These are phyloP conservation scores for Epizoanthus fatuus DNA, from an alignment of 92 coral and sea anemone genomes.

Conservation along the genomic window DNA sequence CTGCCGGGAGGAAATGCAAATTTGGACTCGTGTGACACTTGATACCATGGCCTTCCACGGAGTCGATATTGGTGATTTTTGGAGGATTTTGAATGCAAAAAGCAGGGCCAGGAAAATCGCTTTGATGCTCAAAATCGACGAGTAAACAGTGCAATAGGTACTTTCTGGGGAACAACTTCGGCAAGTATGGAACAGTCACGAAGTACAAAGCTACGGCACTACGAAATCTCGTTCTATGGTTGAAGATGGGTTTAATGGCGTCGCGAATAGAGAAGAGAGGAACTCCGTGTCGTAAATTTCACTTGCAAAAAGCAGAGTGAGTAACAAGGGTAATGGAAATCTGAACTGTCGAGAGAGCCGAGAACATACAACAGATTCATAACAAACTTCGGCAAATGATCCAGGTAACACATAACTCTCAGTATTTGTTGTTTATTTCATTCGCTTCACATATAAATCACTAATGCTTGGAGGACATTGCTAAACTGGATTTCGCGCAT, in stretches of 20 bases:
- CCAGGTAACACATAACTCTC: slow-evolving; percentile 26
- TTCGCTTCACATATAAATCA: slow-evolving; percentile 10
- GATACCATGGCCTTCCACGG: background rate
- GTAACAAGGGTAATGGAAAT: slow-evolving; percentile 4
- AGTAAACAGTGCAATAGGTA: no score
- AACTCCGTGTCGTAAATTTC: slow-evolving; percentile 7
- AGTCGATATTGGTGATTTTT: background rate
- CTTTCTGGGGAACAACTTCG: background rate
- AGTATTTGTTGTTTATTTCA: background rate
- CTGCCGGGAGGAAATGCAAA: background rate
- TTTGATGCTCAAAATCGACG: background rate
- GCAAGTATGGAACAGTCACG: no score
- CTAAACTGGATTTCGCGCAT: slow-evolving; percentile 21
- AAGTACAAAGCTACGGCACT: no score
- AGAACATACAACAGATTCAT: slow-evolving; percentile 18
- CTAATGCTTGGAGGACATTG: slow-evolving; percentile 23
- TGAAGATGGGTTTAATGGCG: background rate
- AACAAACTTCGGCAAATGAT: slow-evolving; percentile 21
- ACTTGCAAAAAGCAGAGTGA: slow-evolving; percentile 25
- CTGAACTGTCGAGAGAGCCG: slow-evolving; percentile 15
- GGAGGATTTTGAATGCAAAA: slow-evolving; percentile 14
- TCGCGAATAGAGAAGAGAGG: background rate
- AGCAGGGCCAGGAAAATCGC: slow-evolving; percentile 11
- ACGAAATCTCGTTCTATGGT: background rate
- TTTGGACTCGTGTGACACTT: slow-evolving; percentile 3